A percentile compares a stretch with the other conserved stretches of the same genome.
phyloP scores from a whole-genome alignment of 2,797 vertebrate genomes.

The Antennarius maculatus region DNA sequence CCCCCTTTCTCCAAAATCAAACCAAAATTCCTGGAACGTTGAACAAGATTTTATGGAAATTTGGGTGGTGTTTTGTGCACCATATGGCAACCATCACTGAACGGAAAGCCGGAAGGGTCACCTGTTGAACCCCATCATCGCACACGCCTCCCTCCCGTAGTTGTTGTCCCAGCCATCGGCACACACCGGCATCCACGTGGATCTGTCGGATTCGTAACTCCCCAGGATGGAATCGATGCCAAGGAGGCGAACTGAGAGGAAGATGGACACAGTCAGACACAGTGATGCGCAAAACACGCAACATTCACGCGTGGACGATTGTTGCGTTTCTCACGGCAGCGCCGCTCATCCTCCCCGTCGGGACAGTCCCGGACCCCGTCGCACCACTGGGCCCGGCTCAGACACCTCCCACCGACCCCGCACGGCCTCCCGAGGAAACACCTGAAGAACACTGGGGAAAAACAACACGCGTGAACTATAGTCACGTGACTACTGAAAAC shows the following conservation, averaged over 20 bases:
- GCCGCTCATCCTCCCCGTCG: slow-evolving; percentile 84
- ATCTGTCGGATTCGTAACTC: slow-evolving; percentile 77
- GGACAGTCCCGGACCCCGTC: slow-evolving; percentile 83
- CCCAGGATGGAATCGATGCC: slow-evolving; percentile 84
- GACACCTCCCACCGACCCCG: slow-evolving; percentile 52
- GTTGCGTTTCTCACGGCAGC: slow-evolving; percentile 84
- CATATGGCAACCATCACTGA: no score
- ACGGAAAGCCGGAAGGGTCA: slow-evolving; percentile 37
- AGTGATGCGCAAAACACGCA: neutral
- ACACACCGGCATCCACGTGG: slow-evolving; percentile 87
- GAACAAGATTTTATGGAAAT: no score
- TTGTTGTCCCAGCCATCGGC: slow-evolving; percentile 81
- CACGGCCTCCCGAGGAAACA: slow-evolving; percentile 80
- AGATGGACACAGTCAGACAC: neutral
- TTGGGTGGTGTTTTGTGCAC: no score
- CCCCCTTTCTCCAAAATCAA: no score
- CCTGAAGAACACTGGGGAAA: slow-evolving; percentile 71
- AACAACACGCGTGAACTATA: slow-evolving; percentile 10
- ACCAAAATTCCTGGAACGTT: no score
- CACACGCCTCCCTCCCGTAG: slow-evolving; percentile 79
- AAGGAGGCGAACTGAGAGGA: slow-evolving; percentile 84
- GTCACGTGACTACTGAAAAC: neutral
- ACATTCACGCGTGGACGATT: neutral
- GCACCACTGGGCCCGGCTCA: slow-evolving; percentile 83
- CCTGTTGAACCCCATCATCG: slow-evolving; percentile 85